Base-by-base conservation (phyloP, 2,113 vertebrate species). In the Centropristis striata region DNA sequence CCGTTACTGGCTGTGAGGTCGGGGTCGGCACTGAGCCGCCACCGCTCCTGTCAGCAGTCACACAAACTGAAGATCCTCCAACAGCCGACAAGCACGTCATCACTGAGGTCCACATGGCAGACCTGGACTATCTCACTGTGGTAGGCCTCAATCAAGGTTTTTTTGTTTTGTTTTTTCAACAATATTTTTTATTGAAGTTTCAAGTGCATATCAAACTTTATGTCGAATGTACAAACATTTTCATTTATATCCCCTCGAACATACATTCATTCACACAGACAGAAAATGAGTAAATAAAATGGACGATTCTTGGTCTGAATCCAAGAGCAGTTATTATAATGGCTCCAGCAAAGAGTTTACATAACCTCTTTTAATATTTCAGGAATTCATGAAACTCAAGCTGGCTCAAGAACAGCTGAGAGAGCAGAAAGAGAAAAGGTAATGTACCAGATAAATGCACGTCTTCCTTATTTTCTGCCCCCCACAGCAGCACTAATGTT, bases 61-160 rank as follows among this genome's bases (percentile, higher is more conserved):
- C 85, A 28, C 93, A 93, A 44, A 93, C 91, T 5, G 32, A 78
- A 18, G 46, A 50, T 18, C 57, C 54, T 11, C 46, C 47, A 37
- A 87, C 89, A 3, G 75, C 79, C 14, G 93, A 94, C 41, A 90
- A 92, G 63, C 23, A 57, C n/a, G 21, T 86, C 39, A 63, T 71
- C 9, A 95, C 93, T 23, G 91, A 92, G 8, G 54, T 95, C 44
- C 77, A 61, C 67, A 94, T 94, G 88, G 21, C 81, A 23, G 94
- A 95, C 59, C 75, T 95, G 75, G 92, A 95, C 78, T 86, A 81
- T 41, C 1, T 93, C 0, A 16, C 64, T 28, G 53, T 89, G 91
- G 94, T 95, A 82, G 47, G 60, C n/a, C n/a, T n/a, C n/a, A n/a
- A n/a, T n/a, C n/a, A n/a, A n/a, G n/a, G n/a, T n/a, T n/a, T n/a